A percentile compares a stretch with the other conserved stretches of the same genome.
Conservation (phyloP, 2,888 invertebrate species). For the Amorpha juglandis region DNA sequence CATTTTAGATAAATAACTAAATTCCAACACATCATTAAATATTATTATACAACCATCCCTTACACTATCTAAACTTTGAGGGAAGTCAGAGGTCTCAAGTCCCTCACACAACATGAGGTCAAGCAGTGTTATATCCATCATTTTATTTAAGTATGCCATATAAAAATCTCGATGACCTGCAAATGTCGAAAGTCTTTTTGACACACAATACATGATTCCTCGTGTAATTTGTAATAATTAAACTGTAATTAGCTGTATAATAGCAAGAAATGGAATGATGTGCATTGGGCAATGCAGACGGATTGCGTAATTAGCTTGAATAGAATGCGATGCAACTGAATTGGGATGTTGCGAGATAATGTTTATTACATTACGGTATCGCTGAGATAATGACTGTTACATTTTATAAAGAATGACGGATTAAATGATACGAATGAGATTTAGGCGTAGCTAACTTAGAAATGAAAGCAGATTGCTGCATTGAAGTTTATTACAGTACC, state of each 20-base stretch:
- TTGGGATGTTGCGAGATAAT: conserved; percentile 11
- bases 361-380: conserved; percentile 7
- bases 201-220: conserved; percentile 13
- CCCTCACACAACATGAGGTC: neutral
- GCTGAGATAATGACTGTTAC: neutral
- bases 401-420: neutral
- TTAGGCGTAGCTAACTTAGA: too few species aligned
- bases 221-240: conserved; percentile 22
- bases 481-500: too few species aligned
- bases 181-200: conserved; percentile 19
- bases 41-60: too few species aligned
- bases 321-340: conserved; percentile 16
- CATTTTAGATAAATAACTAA: too few species aligned
- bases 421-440: too few species aligned
- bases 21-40: too few species aligned
- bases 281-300: conserved; percentile 9
- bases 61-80: neutral
- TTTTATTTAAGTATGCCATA: neutral
- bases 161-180: neutral
- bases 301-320: conserved; percentile 11
- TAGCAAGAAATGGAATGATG: conserved; percentile 13
- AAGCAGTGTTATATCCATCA: too few species aligned
- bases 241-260: conserved; percentile 12
- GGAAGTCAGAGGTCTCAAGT: neutral
- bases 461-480: too few species aligned